Evolutionary conservation across 1,140 invertebrate species (phyloP).

Genomic region (Gryon sp.): DNA sequence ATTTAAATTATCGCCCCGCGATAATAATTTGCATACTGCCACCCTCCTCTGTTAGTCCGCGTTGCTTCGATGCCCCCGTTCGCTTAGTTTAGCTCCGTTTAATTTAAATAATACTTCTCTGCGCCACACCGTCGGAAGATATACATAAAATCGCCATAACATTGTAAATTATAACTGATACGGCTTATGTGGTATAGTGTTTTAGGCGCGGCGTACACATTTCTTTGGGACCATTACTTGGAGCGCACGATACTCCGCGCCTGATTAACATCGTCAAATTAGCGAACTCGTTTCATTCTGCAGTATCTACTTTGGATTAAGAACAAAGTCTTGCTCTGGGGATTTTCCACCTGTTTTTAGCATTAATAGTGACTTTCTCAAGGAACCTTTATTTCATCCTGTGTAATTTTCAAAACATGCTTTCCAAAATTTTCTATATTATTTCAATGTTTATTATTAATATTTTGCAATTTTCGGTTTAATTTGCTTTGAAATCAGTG

Average conservation of each 20-base stretch:
- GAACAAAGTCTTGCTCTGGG: not conserved
- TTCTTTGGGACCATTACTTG: constrained; percentile 65
- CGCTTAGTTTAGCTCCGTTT: constrained; percentile 80
- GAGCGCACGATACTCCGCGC: constrained; percentile 55
- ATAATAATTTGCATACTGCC: constrained; percentile 80
- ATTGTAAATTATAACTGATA: constrained; percentile 81
- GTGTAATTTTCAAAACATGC: too few relatives aligned
- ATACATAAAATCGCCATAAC: constrained; percentile 81
- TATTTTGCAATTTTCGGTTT: too few relatives aligned
- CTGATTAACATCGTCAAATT: constrained; percentile 62
- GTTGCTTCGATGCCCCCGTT: constrained; percentile 76
- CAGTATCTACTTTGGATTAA: constrained; percentile 25
- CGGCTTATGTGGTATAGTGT: constrained; percentile 74
- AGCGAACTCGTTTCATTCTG: constrained; percentile 29
- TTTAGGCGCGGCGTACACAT: constrained; percentile 61
- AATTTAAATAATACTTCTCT: constrained; percentile 81
- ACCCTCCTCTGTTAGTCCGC: constrained; percentile 66
- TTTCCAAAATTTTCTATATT: too few relatives aligned
- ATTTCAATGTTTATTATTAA: too few relatives aligned
- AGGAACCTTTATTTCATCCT: too few relatives aligned
- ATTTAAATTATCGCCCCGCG: constrained; percentile 80
- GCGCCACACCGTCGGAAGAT: constrained; percentile 72
- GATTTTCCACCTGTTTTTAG: not conserved
- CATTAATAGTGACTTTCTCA: too few relatives aligned
- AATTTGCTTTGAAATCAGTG: constrained; percentile 1